Conservation (phyloP, 2,797 vertebrate genomes). For the Telmatherina bonti region DNA sequence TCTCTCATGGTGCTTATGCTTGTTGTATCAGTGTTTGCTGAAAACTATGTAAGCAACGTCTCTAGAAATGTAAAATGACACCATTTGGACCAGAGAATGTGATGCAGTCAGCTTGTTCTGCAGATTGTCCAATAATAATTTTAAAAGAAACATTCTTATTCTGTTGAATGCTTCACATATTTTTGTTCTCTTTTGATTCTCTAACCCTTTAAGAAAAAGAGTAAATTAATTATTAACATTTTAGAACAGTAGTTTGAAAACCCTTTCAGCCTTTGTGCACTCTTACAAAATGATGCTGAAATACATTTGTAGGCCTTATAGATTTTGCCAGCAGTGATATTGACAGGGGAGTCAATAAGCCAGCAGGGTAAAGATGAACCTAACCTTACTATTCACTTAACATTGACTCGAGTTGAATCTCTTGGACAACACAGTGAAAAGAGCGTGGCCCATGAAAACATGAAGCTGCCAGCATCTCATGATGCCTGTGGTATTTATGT, state of each 20-base stretch:
- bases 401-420: slow-evolving; percentile 70
- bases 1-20: too few species aligned
- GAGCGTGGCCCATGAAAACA: slow-evolving; percentile 36
- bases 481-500: slow-evolving; percentile 12
- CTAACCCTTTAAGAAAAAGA: too few species aligned
- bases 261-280: slow-evolving; percentile 36
- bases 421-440: slow-evolving; percentile 54
- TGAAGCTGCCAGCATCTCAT: slow-evolving; percentile 25
- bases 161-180: neutral
- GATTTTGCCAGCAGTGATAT: slow-evolving; percentile 70
- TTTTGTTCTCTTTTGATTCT: neutral
- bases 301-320: slow-evolving; percentile 66
- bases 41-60: too few species aligned
- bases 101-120: neutral
- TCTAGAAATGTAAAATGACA: too few species aligned
- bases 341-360: slow-evolving; percentile 76
- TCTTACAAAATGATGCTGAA: slow-evolving; percentile 54
- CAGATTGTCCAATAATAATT: neutral
- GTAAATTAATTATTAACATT: neutral
- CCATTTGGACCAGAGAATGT: neutral
- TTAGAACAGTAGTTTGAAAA: slow-evolving; percentile 1
- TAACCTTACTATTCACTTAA: slow-evolving; percentile 77
- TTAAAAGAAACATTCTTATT: neutral
- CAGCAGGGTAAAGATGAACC: slow-evolving; percentile 66
- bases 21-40: too few species aligned